Evolutionary conservation across 2,797 vertebrate species (phyloP), one percentile per base, ranked within the genome.

Genomic region (Channallabes apus): DNA sequence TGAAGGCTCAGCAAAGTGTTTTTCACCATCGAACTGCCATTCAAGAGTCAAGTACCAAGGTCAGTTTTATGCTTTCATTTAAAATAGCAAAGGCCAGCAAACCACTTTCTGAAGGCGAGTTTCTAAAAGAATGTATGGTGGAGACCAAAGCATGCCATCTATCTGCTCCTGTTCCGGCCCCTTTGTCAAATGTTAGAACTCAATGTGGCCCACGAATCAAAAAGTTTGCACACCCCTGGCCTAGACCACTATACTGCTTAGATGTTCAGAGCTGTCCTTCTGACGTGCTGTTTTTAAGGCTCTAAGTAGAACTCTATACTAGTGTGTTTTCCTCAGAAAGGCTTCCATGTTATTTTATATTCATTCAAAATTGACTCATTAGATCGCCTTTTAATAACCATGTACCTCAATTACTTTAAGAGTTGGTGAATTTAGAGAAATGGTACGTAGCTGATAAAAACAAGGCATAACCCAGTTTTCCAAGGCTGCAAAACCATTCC

Each of bases 391-490:
- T 75, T n/a, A 14, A 56, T 59, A 17, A 77, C 18, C 22, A 65
- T 64, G 6, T 29, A 51, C 68, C 29, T 54, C 4, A 38, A 83
- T 64, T 7, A 58, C 58, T 69, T 85, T 65, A 62, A 12, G 29
- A 46, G 62, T 14, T 38, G 14, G n/a, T 29, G 56, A 14, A 20
- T 65, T 65, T 41, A 82, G 61, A 8, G 51, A 27, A 69, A 76
- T 14, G 20, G 27, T 77, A 41, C 46, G 56, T 82, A 8, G 32
- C 64, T 38, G 29, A 22, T 6, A 51, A 87, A 38, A 62, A 67
- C 62, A 59, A 81, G 46, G 41, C 6, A 41, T 2, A 56, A 73
- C 62, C 73, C 68, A 86, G 69, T 85, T 87, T 83, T 71, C 11
- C 20, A 62, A 54, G 69, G 54, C 84, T 69, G 41, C 9, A 4